A percentile compares a stretch with the other conserved stretches of the same genome.
Evolutionary conservation across 2,888 invertebrate species (phyloP).

Genomic region (Hipparchia sbordonii): DNA sequence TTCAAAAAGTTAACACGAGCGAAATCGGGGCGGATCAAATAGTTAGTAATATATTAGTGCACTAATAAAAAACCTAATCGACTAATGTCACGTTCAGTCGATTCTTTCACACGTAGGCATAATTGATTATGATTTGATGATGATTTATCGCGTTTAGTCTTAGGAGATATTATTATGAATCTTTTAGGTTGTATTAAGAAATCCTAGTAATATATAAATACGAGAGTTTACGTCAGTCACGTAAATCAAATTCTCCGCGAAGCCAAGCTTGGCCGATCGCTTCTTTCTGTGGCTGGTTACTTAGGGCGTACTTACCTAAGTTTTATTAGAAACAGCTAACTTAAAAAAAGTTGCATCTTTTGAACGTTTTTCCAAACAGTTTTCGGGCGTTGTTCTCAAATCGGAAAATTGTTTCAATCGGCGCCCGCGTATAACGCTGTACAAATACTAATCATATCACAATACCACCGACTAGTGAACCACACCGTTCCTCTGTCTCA

Average conservation of each 20-base stretch:
- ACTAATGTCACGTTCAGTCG: conserved; percentile 13
- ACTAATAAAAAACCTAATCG: conserved; percentile 23
- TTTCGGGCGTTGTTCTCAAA: conserved; percentile 5
- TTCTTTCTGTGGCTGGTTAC: too few relatives aligned
- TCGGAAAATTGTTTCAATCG: conserved; percentile 44
- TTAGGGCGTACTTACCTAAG: background rate
- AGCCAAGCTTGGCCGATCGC: too few relatives aligned
- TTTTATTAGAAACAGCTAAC: too few relatives aligned
- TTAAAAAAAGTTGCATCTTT: too few relatives aligned
- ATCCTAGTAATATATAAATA: background rate
- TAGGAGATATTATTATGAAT: background rate
- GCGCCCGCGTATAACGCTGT: conserved; percentile 55
- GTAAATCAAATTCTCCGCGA: too few relatives aligned
- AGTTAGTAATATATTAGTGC: background rate
- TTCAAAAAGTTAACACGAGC: too few relatives aligned
- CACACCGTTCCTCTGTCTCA: conserved; percentile 73
- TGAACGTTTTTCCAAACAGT: background rate
- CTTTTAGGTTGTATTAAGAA: background rate
- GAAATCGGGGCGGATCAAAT: too few relatives aligned
- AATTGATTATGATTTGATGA: too few relatives aligned
- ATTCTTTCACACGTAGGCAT: background rate
- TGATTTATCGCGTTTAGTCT: too few relatives aligned
- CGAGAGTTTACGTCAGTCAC: too few relatives aligned
- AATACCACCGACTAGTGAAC: conserved; percentile 65
- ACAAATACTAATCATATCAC: conserved; percentile 66